Base-by-base conservation (phyloP, 2,797 vertebrate genomes). In the Falco columbarius region DNA sequence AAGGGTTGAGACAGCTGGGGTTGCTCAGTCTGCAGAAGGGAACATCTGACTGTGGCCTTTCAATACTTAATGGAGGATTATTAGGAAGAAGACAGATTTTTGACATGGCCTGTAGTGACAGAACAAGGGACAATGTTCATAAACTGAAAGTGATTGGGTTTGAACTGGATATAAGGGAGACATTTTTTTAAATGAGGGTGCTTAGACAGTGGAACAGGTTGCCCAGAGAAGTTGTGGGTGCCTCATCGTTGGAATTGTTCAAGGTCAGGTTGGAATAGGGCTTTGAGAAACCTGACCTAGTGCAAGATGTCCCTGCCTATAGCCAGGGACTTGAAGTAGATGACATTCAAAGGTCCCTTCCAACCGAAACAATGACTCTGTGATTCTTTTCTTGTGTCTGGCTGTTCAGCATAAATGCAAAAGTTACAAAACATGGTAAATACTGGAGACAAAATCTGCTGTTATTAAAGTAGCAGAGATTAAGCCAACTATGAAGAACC, bases 281-380 rank as follows among this genome's bases (percentile, higher is more conserved):
- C 5, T 82, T 67, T 54, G 19, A n/a, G 29, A 10, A 81, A 61
- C 42, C 12, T 7, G 17, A 51, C 5, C 10, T 20, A n/a, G 11
- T 63, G 15, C 0, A 77, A 23, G 4, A 10, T 36, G 18, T 24
- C 18, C 8, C 20, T 76, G 19, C 8, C 26, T 32, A 34, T 73
- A 10, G 1, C 5, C 1, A 0, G 42, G 6, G 29, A 3, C 16
- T 77, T 46, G 11, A 22, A 40, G 5, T 38, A 47, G 15, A 22
- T 62, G 56, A 61, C 24, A 3, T 86, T 77, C 34, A 58, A 40
- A 80, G 9, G 14, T 62, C 5, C 11, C 22, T 55, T 72, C 27
- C 24, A n/a, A 59, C 9, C 3, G 8, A 66, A 62, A 63, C 3
- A 62, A 6, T 24, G 18, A 71, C 2, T 59, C 16, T 19, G 3